Conservation (phyloP, 2,888 invertebrate genomes). For the Tenthredo notha region DNA sequence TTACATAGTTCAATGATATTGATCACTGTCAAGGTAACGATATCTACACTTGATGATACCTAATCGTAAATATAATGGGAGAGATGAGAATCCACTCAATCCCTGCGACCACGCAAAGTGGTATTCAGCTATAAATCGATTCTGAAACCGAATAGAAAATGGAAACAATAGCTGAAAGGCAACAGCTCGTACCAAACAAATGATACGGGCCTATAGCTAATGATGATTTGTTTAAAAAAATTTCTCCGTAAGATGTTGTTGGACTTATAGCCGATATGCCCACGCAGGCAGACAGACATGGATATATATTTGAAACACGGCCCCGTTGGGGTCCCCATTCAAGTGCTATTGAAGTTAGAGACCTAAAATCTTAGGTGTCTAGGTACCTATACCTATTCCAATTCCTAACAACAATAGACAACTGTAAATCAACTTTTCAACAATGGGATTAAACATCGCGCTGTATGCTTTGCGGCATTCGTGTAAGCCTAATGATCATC, state of each 20-base stretch:
- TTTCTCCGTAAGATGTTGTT: conserved; percentile 18
- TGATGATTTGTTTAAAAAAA: conserved; percentile 54
- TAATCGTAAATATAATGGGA: not conserved
- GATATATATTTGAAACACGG: conserved; percentile 15
- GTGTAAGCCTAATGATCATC: conserved; percentile 47
- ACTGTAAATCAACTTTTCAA: conserved; percentile 56
- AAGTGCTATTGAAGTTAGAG: conserved; percentile 37
- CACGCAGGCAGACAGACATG: not conserved
- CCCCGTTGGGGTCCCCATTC: conserved; percentile 54
- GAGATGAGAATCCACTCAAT: not conserved
- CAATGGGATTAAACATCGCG: conserved; percentile 53
- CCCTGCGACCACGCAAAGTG: not conserved
- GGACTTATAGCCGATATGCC: not conserved
- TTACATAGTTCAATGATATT: not conserved
- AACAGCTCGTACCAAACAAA: conserved; percentile 51
- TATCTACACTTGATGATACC: not conserved
- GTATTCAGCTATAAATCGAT: not conserved
- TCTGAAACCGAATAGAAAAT: conserved; percentile 4
- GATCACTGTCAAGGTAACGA: not conserved
- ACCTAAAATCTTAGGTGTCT: not conserved
- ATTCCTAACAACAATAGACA: conserved; percentile 53
- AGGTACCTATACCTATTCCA: conserved; percentile 43
- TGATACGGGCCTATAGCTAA: conserved; percentile 49
- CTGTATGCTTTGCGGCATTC: conserved; percentile 55
- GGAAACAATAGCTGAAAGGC: conserved; percentile 49